phyloP scores from a whole-genome alignment of 2,888 invertebrate species.

The Drosophila austrosaltans region DNA sequence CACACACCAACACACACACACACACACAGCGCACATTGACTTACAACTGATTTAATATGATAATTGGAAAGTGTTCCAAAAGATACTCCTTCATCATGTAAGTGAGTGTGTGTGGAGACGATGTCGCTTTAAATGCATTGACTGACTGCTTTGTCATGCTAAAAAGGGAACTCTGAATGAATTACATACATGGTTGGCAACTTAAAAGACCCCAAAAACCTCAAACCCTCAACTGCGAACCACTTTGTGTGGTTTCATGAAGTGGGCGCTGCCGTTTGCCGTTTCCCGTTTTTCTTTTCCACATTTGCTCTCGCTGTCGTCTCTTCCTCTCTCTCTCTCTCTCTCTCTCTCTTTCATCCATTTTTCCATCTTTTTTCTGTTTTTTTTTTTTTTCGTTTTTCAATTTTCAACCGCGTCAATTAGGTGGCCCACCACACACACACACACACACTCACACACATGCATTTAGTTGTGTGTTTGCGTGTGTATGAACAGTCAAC shows the following conservation, averaged over 20 bases:
- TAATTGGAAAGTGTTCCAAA: constrained; percentile 58
- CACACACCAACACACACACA: background rate
- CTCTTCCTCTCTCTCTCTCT: too few species aligned
- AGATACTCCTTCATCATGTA: constrained; percentile 47
- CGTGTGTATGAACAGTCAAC: constrained; percentile 36
- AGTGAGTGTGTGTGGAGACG: constrained; percentile 1
- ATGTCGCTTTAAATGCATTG: constrained; percentile 63
- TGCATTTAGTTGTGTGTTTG: constrained; percentile 22
- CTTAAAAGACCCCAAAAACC: constrained; percentile 43
- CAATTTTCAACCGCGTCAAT: constrained; percentile 62
- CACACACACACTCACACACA: constrained; percentile 16
- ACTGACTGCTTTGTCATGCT: constrained; percentile 40
- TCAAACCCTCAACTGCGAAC: constrained; percentile 1
- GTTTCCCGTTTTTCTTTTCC: constrained; percentile 2
- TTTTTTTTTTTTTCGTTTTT: constrained; percentile 36
- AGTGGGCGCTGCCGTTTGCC: constrained; percentile 39
- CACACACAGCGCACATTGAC: constrained; percentile 51
- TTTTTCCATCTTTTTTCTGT: background rate
- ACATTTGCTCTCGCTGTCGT: background rate
- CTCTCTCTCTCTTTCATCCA: too few species aligned
- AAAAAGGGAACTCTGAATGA: constrained; percentile 38
- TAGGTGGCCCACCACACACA: constrained; percentile 44
- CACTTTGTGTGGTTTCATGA: constrained; percentile 37
- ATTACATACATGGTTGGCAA: constrained; percentile 35
- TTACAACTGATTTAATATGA: constrained; percentile 72